Evolutionary conservation across 2,888 invertebrate species (phyloP).

Genomic region (Pheosia gnoma): DNA sequence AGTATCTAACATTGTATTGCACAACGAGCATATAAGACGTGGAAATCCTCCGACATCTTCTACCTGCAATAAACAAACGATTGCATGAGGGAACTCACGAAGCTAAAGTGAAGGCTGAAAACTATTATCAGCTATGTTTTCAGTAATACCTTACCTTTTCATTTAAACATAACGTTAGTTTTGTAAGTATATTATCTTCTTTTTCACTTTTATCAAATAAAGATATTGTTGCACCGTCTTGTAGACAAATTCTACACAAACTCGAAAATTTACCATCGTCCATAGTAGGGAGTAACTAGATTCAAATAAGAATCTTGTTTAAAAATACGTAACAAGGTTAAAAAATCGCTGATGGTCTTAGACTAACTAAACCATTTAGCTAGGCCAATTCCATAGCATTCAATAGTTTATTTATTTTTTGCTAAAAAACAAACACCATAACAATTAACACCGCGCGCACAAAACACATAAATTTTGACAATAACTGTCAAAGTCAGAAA

Average conservation of each 20-base stretch:
- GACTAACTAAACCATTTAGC: background rate
- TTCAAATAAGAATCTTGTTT: slow-evolving; percentile 18
- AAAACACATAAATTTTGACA: too few relatives aligned
- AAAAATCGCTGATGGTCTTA: background rate
- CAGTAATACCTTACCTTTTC: slow-evolving; percentile 56
- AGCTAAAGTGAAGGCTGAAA: background rate
- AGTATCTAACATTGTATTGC: slow-evolving; percentile 57
- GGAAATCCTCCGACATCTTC: slow-evolving; percentile 71
- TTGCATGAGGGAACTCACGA: background rate
- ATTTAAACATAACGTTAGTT: slow-evolving; percentile 60
- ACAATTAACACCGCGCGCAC: background rate
- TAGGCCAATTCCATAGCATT: slow-evolving; percentile 9
- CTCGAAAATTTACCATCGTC: slow-evolving; percentile 23
- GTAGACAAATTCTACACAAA: slow-evolving; percentile 71
- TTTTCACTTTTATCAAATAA: slow-evolving; percentile 58
- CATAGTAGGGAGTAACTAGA: slow-evolving; percentile 18
- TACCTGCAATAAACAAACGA: slow-evolving; percentile 54
- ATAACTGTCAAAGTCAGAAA: too few relatives aligned
- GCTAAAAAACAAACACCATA: background rate
- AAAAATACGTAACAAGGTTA: background rate
- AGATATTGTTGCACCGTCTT: slow-evolving; percentile 58
- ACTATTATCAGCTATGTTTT: background rate
- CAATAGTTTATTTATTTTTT: background rate
- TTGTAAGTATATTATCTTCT: slow-evolving; percentile 46
- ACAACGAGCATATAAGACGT: slow-evolving; percentile 61